phyloP scores from a whole-genome alignment of 2,797 vertebrate species.

The Diglossa cyanea region DNA sequence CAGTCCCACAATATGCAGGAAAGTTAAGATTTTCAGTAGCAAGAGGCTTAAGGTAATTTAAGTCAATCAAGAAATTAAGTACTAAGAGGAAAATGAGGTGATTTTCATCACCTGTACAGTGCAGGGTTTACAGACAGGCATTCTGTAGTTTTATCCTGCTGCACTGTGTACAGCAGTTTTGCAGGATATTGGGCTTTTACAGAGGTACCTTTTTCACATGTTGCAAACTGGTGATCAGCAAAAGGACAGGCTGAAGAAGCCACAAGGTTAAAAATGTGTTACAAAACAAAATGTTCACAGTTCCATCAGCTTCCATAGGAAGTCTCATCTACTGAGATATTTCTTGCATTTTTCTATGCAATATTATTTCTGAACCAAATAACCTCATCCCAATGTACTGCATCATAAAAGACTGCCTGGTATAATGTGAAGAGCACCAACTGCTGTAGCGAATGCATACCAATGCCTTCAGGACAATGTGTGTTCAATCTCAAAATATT shows the following conservation, averaged over 20 bases:
- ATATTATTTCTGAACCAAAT: not conserved
- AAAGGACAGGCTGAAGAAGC: not conserved
- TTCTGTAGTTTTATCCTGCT: not conserved
- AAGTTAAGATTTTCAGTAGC: not conserved
- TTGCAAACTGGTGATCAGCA: not conserved
- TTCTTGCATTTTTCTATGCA: not conserved
- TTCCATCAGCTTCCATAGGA: not conserved
- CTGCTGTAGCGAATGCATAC: not conserved
- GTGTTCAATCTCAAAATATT: not conserved
- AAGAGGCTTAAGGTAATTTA: not conserved
- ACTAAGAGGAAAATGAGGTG: not conserved
- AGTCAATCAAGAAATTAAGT: not conserved
- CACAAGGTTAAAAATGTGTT: not conserved
- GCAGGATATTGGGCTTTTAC: not conserved
- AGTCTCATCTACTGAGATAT: not conserved
- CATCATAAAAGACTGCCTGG: not conserved
- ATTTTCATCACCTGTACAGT: not conserved
- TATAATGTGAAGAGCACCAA: rapidly evolving
- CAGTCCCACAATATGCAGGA: not conserved
- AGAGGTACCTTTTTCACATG: not conserved
- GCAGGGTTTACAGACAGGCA: not conserved
- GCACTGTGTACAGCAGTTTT: rapidly evolving
- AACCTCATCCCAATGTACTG: rapidly evolving
- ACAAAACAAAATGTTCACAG: not conserved
- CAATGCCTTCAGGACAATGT: not conserved